Evolutionary conservation across 92 coral and sea anemone genomes (phyloP).

Genomic region (Plumapathes pennacea): DNA sequence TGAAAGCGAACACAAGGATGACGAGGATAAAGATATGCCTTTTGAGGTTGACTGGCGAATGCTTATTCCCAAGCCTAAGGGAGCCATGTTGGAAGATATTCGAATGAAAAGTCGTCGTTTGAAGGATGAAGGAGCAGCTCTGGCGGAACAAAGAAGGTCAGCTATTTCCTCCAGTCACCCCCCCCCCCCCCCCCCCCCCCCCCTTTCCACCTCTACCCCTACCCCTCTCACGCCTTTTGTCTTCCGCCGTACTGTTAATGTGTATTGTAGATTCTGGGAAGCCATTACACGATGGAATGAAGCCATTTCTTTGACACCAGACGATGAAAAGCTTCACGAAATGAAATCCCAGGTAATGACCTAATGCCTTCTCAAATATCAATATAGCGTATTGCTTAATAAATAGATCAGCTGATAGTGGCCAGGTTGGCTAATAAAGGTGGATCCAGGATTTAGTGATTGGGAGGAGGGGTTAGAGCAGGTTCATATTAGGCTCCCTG

Average conservation of each 20-base stretch:
- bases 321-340: constrained; percentile 82
- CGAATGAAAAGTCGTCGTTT: constrained; percentile 60
- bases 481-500: no score
- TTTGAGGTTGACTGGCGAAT: constrained; percentile 59
- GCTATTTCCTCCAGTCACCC: not conserved
- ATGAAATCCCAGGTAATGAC: constrained; percentile 90
- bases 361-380: no score
- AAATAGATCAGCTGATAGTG: no score
- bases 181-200: not conserved
- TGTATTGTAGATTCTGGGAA: constrained; percentile 75
- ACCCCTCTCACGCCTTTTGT: not conserved
- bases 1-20: constrained; percentile 53
- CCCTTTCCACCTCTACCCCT: not conserved
- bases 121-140: constrained; percentile 73
- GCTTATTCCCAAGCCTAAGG: constrained; percentile 35
- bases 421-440: no score
- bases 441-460: no score
- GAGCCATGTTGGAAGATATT: constrained; percentile 47
- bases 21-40: constrained; percentile 31
- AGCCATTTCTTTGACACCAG: constrained; percentile 73
- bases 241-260: not conserved
- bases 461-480: no score
- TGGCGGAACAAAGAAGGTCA: constrained; percentile 82
- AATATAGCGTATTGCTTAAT: no score
- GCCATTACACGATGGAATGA: constrained; percentile 90